Percentiles rank a stretch among this genome's conserved stretches.
Evolutionary conservation across 2,797 vertebrate species (phyloP).

Genomic region (Sphenodon punctatus): DNA sequence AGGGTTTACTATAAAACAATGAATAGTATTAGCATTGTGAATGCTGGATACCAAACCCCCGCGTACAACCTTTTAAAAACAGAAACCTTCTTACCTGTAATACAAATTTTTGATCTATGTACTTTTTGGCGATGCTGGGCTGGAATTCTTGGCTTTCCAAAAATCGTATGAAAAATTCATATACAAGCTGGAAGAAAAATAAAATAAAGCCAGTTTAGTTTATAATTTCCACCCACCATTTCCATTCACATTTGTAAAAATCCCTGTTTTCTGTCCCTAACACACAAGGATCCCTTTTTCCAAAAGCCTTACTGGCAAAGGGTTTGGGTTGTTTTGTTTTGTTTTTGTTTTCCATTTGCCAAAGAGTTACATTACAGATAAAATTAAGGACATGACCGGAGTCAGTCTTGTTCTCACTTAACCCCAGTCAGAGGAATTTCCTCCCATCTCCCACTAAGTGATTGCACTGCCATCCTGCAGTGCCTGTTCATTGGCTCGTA

Average conservation of each 20-base stretch:
- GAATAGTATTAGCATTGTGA: no score
- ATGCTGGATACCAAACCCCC: no score
- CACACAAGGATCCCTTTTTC: background rate
- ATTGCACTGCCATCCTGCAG: slow-evolving; percentile 22
- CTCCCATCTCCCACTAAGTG: background rate
- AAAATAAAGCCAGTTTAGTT: background rate
- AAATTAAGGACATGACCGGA: slow-evolving; percentile 20
- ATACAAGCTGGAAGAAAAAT: slow-evolving; percentile 90
- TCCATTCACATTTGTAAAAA: background rate
- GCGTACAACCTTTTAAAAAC: background rate
- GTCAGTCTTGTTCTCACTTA: slow-evolving; percentile 32
- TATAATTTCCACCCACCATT: background rate
- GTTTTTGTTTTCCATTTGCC: background rate
- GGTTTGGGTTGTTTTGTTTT: no score
- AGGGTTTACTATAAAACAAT: no score
- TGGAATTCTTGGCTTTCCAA: slow-evolving; percentile 99
- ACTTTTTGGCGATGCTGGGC: slow-evolving; percentile 99
- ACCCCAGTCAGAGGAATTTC: slow-evolving; percentile 22
- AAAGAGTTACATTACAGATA: background rate
- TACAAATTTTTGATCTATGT: slow-evolving; percentile 99
- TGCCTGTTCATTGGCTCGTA: slow-evolving; percentile 7
- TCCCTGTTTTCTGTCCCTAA: background rate
- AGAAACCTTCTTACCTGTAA: slow-evolving; percentile 89
- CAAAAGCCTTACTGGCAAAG: background rate
- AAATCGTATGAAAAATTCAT: slow-evolving; percentile 99